Base-by-base conservation (phyloP, 1,140 invertebrate genomes). In the Holcopasites calliopsidis region DNA sequence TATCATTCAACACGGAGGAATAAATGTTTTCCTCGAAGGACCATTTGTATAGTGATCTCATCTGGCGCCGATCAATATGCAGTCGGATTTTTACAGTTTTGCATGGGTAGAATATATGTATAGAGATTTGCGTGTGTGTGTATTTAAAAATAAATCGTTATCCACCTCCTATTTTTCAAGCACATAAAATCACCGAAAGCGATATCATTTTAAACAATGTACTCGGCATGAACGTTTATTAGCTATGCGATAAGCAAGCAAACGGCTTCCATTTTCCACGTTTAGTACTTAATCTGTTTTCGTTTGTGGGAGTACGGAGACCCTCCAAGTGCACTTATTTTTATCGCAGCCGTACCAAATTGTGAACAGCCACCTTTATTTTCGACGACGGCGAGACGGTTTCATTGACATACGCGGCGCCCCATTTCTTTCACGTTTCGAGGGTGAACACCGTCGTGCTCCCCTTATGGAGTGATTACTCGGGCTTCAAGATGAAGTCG, bases 281-380 rank as follows among this genome's bases (percentile, higher is more conserved):
- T 38, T 76, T 50, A 50, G 21, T 50, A 52, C 35, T 82, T 55
- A 70, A 82, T 78, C 64, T 55, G 79, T 82, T 78, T 70, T 78
- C 80, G 79, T 31, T 40, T 44, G 10, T 49, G 77, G 62, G 79
- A 77, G 38, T 52, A 55, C 38, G 21, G 52, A n/a, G 52, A 49
- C 75, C 79, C 74, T 69, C 23, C 49, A 61, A 76, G 58, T 60
- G 57, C 54, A 70, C 64, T 82, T 83, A 82, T 83, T 78, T 82
- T 83, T 82, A 82, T 82, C 76, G 80, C 65, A 44, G 33, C 58
- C 75, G 75, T 61, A 58, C 76, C 58, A 74, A 82, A 74, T 69
- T 69, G 69, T 50, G 50, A 42, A 18, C 40, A 52, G 52, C 31
- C 64, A 44, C 38, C 78, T 83, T 83, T 83, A 83, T 83, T 83